Evolutionary conservation across 1,140 invertebrate genomes (phyloP).

Genomic region (Metopolophium dirhodum): DNA sequence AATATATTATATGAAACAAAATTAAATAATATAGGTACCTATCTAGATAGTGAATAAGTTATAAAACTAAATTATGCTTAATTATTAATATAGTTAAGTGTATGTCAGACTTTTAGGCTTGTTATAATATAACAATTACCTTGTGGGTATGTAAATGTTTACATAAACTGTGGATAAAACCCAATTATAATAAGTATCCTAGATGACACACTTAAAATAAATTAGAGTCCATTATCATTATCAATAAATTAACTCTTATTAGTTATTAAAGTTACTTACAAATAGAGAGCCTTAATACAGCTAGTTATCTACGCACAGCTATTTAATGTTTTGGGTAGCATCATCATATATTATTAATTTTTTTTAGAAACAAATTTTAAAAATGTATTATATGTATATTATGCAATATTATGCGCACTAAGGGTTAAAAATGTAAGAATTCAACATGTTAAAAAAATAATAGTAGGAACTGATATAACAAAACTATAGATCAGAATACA

Average conservation of each 20-base stretch:
- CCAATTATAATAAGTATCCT: background rate
- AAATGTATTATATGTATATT: no score
- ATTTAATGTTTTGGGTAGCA: no score
- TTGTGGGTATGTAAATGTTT: background rate
- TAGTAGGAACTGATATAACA: background rate
- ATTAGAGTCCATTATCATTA: background rate
- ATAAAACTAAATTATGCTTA: background rate
- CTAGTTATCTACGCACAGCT: no score
- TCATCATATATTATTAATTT: no score
- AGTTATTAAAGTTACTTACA: no score
- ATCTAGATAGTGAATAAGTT: background rate
- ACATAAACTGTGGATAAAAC: background rate
- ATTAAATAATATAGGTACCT: background rate
- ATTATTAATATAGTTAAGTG: background rate
- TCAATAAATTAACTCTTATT: background rate
- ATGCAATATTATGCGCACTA: background rate
- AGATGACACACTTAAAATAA: background rate
- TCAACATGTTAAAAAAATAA: background rate
- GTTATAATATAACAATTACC: background rate
- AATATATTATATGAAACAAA: constrained; percentile 8
- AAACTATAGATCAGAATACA: background rate
- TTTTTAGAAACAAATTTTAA: no score
- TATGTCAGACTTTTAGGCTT: background rate
- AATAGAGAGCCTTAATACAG: no score
- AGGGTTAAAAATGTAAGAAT: background rate